Conservation (phyloP, 2,113 vertebrate genomes). For the Toxotes chatareus region DNA sequence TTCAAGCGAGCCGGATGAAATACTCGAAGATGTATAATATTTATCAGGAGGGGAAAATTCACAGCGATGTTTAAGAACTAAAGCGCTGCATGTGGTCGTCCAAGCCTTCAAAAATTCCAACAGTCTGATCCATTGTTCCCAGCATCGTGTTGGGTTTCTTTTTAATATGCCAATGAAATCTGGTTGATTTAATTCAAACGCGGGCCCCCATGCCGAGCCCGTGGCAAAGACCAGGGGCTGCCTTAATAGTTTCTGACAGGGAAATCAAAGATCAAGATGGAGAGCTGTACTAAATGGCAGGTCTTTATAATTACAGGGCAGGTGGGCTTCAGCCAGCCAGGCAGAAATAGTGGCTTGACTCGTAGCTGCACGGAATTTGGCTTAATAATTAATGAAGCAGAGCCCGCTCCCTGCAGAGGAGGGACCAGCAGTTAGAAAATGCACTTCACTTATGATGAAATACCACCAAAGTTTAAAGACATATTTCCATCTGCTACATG, state of each 20-base stretch:
- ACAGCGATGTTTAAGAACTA: slow-evolving; percentile 14
- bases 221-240: slow-evolving; percentile 55
- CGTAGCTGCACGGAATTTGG: slow-evolving; percentile 57
- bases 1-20: slow-evolving; percentile 6
- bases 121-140: slow-evolving; percentile 43
- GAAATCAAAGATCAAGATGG: slow-evolving; percentile 79
- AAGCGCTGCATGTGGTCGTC: slow-evolving; percentile 32
- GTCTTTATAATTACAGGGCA: slow-evolving; percentile 80
- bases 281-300: slow-evolving; percentile 76
- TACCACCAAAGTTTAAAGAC: slow-evolving; percentile 36
- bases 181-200: slow-evolving; percentile 67
- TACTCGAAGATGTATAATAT: slow-evolving; percentile 9
- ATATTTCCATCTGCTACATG: slow-evolving; percentile 33
- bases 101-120: slow-evolving; percentile 28
- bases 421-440: slow-evolving; percentile 45
- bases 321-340: slow-evolving; percentile 74
- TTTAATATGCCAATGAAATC: slow-evolving; percentile 67
- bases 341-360: slow-evolving; percentile 66
- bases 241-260: slow-evolving; percentile 78
- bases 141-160: slow-evolving; percentile 50
- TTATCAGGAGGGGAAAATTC: neutral
- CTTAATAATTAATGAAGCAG: slow-evolving; percentile 78
- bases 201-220: slow-evolving; percentile 52
- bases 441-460: slow-evolving; percentile 50
- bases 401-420: slow-evolving; percentile 37